These are phyloP conservation scores for Aphelocoma californica DNA, from an alignment of 2,797 vertebrate species.

Conservation along the genomic window DNA sequence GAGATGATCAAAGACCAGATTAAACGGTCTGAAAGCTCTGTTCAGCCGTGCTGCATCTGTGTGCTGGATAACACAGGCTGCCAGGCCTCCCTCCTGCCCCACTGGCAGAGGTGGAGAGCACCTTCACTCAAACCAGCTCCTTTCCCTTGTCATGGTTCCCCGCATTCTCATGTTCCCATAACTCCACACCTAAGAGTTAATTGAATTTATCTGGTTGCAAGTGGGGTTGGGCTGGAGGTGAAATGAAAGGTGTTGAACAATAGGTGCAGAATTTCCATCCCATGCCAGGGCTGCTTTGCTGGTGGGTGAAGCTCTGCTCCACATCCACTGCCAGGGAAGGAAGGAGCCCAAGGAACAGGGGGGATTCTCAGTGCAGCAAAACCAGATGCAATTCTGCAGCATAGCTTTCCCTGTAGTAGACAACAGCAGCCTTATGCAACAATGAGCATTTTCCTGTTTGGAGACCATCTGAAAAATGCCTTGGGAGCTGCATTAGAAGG, in stretches of 20 bases:
- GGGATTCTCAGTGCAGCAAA: background rate
- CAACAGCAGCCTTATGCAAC: background rate
- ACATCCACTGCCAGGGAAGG: background rate
- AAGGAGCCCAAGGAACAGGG: background rate
- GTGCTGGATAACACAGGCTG: background rate
- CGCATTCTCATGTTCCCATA: background rate
- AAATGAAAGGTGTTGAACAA: background rate
- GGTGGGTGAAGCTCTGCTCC: background rate
- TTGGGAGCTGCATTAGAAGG: background rate
- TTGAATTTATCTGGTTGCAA: background rate
- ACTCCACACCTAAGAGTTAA: background rate
- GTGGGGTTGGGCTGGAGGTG: background rate
- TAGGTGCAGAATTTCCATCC: background rate
- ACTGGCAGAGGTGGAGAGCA: background rate
- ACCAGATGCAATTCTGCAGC: background rate
- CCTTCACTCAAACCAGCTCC: background rate
- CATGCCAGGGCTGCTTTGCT: background rate
- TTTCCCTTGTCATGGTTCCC: background rate
- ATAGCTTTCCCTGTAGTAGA: background rate
- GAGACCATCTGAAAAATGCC: background rate
- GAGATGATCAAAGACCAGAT: constrained; percentile 33
- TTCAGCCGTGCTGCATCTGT: background rate
- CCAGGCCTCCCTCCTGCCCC: background rate
- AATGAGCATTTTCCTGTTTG: background rate
- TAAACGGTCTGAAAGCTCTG: background rate